Evolutionary conservation across 2,797 vertebrate genomes (phyloP).

Genomic region (Centropyge bicolor): DNA sequence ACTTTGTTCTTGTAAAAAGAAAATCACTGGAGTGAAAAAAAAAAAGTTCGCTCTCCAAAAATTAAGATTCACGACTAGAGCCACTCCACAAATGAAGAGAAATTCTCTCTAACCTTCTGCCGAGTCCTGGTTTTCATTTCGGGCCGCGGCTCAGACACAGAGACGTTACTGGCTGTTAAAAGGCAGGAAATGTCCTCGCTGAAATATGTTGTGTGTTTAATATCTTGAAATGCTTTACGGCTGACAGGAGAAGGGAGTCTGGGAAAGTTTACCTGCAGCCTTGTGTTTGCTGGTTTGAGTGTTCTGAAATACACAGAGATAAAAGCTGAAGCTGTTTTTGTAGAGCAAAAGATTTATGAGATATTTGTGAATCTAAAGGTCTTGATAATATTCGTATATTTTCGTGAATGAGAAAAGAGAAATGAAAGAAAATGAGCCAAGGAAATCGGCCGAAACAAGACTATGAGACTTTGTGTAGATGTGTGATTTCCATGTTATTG

Average conservation of each 20-base stretch:
- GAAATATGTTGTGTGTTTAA: slow-evolving; percentile 27
- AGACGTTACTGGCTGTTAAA: slow-evolving; percentile 13
- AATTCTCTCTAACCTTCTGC: not conserved
- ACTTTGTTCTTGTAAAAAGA: slow-evolving; percentile 10
- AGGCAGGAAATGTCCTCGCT: slow-evolving; percentile 17
- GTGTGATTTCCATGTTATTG: not conserved
- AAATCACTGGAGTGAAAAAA: not conserved
- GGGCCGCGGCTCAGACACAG: slow-evolving; percentile 5
- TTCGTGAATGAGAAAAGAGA: not conserved
- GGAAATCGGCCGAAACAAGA: not conserved
- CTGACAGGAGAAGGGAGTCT: slow-evolving; percentile 8
- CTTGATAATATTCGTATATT: not conserved
- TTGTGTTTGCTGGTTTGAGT: not conserved
- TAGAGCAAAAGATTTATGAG: not conserved
- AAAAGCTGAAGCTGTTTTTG: not conserved
- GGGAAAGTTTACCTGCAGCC: slow-evolving; percentile 15
- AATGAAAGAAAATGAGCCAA: not conserved
- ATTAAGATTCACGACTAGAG: slow-evolving; percentile 1
- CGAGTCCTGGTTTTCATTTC: slow-evolving; percentile 19
- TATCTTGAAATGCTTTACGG: slow-evolving; percentile 9
- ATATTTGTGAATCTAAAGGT: not conserved
- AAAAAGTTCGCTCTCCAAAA: slow-evolving; percentile 9
- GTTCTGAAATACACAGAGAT: not conserved
- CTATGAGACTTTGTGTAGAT: not conserved
- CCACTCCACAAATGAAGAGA: slow-evolving; percentile 17